Evolutionary conservation across 2,113 vertebrate genomes (phyloP).

Genomic region (Daphoenositta chrysoptera): DNA sequence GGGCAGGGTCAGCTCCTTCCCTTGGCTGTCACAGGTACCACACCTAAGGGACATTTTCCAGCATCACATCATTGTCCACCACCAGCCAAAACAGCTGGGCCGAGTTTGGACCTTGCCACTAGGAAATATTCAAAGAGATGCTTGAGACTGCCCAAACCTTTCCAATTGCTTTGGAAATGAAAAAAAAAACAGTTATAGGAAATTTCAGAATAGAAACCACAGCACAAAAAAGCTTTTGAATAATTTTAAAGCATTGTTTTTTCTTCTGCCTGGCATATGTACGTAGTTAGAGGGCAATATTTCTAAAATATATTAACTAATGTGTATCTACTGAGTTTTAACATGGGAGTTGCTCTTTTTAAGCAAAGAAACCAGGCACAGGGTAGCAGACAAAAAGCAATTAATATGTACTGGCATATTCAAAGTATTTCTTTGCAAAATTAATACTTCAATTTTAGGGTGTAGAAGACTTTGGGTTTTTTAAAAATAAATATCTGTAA

Average conservation of each 20-base stretch:
- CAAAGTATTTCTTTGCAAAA: not conserved
- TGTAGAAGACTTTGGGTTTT: not conserved
- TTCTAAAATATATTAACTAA: not conserved
- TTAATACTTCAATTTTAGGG: not conserved
- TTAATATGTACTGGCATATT: fast-evolving
- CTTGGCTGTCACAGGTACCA: not conserved
- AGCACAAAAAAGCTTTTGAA: not conserved
- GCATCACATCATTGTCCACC: not conserved
- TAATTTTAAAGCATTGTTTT: not conserved
- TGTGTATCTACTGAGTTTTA: not conserved
- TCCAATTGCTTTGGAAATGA: not conserved
- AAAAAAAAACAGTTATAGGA: not conserved
- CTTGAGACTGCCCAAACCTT: not conserved
- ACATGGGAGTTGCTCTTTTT: not conserved
- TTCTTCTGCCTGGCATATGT: not conserved
- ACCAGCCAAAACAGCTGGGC: not conserved
- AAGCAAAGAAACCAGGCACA: not conserved
- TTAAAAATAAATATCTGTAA: not conserved
- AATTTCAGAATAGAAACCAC: not conserved
- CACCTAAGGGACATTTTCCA: not conserved
- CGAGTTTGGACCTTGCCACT: fast-evolving
- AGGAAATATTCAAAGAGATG: not conserved
- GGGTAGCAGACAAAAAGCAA: not conserved
- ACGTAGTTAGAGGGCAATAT: not conserved
- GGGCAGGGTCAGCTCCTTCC: not conserved